These are phyloP conservation scores for Hymenopus coronatus DNA, from an alignment of 2,888 invertebrate genomes.

Conservation along the genomic window DNA sequence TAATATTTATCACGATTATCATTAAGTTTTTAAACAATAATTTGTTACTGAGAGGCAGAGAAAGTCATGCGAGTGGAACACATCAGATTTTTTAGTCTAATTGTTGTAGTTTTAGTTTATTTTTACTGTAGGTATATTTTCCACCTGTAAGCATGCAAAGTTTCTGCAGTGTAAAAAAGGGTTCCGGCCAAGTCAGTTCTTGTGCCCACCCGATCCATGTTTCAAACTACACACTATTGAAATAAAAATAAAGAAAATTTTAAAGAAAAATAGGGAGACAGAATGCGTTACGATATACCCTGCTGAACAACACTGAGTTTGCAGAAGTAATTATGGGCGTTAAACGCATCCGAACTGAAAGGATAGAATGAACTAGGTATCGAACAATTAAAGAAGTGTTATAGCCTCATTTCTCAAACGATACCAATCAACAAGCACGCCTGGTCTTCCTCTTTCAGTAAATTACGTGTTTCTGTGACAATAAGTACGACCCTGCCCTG, in stretches of 20 bases:
- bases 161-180: not conserved
- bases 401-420: constrained; percentile 10
- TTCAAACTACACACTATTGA: not conserved
- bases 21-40: no score
- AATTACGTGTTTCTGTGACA: not conserved
- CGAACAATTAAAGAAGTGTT: constrained; percentile 20
- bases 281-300: not conserved
- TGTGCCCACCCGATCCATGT: constrained; percentile 4
- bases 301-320: not conserved
- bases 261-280: not conserved
- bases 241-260: not conserved
- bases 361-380: not conserved
- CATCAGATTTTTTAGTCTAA: no score
- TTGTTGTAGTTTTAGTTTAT: no score
- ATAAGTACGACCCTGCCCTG: not conserved
- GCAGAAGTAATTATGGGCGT: constrained; percentile 7
- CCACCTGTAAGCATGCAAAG: not conserved
- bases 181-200: not conserved
- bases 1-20: no score
- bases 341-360: not conserved
- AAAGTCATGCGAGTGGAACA: no score
- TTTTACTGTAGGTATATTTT: no score
- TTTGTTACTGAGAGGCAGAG: no score
- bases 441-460: not conserved
- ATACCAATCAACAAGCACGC: constrained; percentile 10